Conservation (phyloP, 2,113 vertebrate genomes). For the Thalassoma bifasciatum region DNA sequence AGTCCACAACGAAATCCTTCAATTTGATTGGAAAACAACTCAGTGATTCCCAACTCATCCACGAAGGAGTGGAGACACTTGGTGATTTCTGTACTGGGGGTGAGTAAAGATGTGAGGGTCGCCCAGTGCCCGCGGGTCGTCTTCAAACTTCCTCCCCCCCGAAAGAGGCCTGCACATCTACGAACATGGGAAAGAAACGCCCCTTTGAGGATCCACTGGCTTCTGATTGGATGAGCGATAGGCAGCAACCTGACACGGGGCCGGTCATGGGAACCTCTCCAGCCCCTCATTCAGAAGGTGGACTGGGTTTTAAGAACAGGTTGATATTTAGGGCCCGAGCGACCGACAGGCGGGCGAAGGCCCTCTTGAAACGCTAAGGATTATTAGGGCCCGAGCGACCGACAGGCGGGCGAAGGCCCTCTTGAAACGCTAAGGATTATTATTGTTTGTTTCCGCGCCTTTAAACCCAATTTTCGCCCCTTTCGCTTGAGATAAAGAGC, state of each 20-base stretch:
- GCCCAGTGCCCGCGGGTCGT: constrained; percentile 30
- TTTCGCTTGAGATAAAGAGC: too few species aligned
- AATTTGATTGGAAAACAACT: neutral
- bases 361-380: too few species aligned
- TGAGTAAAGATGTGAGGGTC: neutral
- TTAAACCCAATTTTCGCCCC: too few species aligned
- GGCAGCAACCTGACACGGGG: constrained; percentile 40
- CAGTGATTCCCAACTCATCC: neutral
- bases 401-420: too few species aligned
- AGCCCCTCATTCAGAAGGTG: constrained; percentile 16
- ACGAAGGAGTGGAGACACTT: too few species aligned
- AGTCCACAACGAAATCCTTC: neutral
- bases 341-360: too few species aligned
- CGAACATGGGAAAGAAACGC: constrained; percentile 66
- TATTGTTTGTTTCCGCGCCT: too few species aligned
- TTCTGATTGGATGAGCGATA: constrained; percentile 73
- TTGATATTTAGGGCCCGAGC: too few species aligned
- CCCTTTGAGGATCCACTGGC: constrained; percentile 45
- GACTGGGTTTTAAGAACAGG: constrained; percentile 1
- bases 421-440: too few species aligned
- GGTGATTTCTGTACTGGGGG: neutral
- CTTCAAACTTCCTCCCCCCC: constrained; percentile 61
- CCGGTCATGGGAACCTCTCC: constrained; percentile 43
- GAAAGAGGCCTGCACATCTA: constrained; percentile 56
- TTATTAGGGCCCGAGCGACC: too few species aligned